Base-by-base conservation (phyloP, 2,888 invertebrate species). In the Mayetiola destructor region DNA sequence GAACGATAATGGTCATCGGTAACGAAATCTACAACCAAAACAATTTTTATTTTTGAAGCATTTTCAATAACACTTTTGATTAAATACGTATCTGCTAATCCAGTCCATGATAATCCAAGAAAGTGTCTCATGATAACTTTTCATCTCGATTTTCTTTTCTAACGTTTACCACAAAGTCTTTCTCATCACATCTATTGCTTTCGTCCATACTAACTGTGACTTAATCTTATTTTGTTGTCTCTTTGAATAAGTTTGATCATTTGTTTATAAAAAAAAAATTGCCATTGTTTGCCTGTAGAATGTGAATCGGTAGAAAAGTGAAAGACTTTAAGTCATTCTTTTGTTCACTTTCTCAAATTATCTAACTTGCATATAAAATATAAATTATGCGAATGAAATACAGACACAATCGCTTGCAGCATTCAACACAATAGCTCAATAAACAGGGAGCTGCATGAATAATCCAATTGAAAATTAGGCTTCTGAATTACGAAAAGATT, bases 401-500 rank as follows among this genome's bases (percentile, higher is more conserved):
- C 40, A 3, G 27, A 6, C n/a, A 27, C 14, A 27, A 48, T 16
- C n/a, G n/a, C n/a, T n/a, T 48, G 12, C 27, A 9, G n/a, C 1
- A 6, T 14, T 48, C 27, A 27, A 3, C 2, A 20, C 2, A 48
- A 48, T 48, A 48, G 48, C 48, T 42, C 10, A 3, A 10, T 23
- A 23, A 21, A 8, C 16, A 42, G 23, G 14, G 23, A n/a, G 42
- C n/a, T 48, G 29, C 27, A 48, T 48, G 27, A 48, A 48, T 27
- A 48, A 48, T 23, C 27, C 48, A 48, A 48, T 48, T 48, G 48
- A 48, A 48, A 48, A 48, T 27, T 48, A 14, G 2, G 48, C n/a
- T 48, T 23, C 14, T 48, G 27, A 48, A 48, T 48, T 48, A n/a
- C 3, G 40, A 5, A 23, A 27, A 48, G 16, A n/a, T n/a, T n/a